Evolutionary conservation across 1,140 invertebrate genomes (phyloP), one percentile per base, ranked within the genome.

Genomic region (Papilio aristodemus): DNA sequence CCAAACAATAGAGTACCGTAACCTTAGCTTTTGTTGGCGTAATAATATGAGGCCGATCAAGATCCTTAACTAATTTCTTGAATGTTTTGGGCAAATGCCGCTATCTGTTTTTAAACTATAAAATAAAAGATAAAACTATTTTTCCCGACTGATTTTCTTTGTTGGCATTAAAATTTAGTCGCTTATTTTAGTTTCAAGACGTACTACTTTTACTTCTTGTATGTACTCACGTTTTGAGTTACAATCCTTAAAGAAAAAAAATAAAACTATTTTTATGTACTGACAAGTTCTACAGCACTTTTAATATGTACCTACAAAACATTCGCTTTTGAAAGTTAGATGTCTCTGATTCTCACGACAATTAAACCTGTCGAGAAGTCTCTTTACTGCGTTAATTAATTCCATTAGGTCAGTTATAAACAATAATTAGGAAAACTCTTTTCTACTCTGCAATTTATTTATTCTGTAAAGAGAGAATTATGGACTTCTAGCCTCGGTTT

Each of bases 1-100:
- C 22, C 22, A 71, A 64, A 77, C 76, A 77, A 77, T 77, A 68
- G 58, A n/a, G 54, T 69, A 58, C 70, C 58, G 68, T 71, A 71
- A 66, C 58, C 17, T 5, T 8, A 39, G 43, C 58, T 70, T 70
- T 68, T 72, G 22, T 32, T 1, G 38, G 27, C 27, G 27, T 6
- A 6, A 3, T 2, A 6, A 32, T 32, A 32, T 43, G 43, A 19
- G 14, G 54, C 6, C 14, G n/a, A 60, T 46, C n/a, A 37, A 63
- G 38, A 38, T n/a, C n/a, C n/a, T n/a, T 63, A 32, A 36, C n/a
- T 38, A 19, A 63, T 14, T 6, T 38, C 32, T 41, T 41, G n/a
- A 43, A 17, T 43, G 14, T 14, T 14, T n/a, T 9, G n/a, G 14
- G 6, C 14, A 43, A n/a, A 43, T 43, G 41, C n/a, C 41, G 41